Evolutionary conservation across 92 coral and sea anemone species (phyloP).

Genomic region (Phenganax subtilis): DNA sequence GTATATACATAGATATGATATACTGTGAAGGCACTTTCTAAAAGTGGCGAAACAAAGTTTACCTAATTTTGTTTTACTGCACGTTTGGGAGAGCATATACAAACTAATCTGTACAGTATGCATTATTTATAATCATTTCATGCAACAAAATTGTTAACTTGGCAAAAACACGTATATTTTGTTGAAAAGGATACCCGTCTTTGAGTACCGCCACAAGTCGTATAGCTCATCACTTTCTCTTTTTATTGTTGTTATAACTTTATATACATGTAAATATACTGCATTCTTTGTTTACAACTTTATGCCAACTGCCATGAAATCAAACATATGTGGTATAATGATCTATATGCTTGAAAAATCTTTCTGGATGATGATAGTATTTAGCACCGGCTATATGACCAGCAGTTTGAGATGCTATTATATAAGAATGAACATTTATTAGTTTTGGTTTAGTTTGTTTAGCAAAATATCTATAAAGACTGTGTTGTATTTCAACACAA

Average conservation of each 20-base stretch:
- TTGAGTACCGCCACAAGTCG: slow-evolving; percentile 10
- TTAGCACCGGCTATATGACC: too few species aligned
- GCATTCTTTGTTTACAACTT: not conserved
- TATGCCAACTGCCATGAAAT: not conserved
- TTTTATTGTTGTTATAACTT: not conserved
- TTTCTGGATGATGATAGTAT: too few species aligned
- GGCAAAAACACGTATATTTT: not conserved
- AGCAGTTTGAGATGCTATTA: too few species aligned
- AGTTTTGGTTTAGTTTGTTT: too few species aligned
- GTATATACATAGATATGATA: not conserved
- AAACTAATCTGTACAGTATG: not conserved
- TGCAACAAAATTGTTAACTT: not conserved
- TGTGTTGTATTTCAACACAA: too few species aligned
- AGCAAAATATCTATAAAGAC: too few species aligned
- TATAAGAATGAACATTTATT: too few species aligned
- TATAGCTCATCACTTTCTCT: slow-evolving; percentile 22
- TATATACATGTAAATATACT: not conserved
- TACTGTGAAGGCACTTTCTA: not conserved
- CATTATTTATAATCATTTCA: not conserved
- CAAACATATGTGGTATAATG: not conserved
- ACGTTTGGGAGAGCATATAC: not conserved
- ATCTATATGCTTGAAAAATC: too few species aligned
- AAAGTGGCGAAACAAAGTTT: not conserved
- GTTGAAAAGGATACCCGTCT: slow-evolving; percentile 29
- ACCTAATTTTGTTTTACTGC: slow-evolving; percentile 1